Evolutionary conservation across 2,113 vertebrate species (phyloP).

Genomic region (Collichthys lucidus): DNA sequence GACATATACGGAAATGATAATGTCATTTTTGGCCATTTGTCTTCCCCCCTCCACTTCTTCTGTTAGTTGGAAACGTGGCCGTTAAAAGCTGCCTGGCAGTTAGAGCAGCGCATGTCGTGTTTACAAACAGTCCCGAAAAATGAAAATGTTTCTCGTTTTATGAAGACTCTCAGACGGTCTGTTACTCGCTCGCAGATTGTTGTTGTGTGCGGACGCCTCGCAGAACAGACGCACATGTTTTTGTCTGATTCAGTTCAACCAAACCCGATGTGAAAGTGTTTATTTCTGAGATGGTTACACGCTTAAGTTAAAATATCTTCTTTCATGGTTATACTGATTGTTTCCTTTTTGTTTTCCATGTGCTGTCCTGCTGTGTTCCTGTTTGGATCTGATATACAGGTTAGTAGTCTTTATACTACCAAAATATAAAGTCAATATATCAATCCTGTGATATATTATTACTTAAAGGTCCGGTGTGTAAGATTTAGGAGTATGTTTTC

Average conservation of each 20-base stretch:
- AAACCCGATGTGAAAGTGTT: slow-evolving; percentile 48
- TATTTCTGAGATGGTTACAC: slow-evolving; percentile 61
- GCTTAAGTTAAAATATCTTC: slow-evolving; percentile 44
- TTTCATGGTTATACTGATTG: slow-evolving; percentile 56
- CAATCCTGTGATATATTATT: not conserved
- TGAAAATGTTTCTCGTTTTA: slow-evolving; percentile 69
- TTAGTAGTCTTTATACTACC: slow-evolving; percentile 62
- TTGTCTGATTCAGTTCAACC: slow-evolving; percentile 65
- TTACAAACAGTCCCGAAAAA: slow-evolving; percentile 71
- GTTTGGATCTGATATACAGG: slow-evolving; percentile 69
- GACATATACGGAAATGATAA: slow-evolving; percentile 89
- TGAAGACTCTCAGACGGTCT: slow-evolving; percentile 83
- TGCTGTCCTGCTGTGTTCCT: slow-evolving; percentile 47
- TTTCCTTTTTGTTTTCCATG: slow-evolving; percentile 60
- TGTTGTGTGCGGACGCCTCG: slow-evolving; percentile 74
- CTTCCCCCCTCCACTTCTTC: slow-evolving; percentile 83
- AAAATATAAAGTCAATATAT: slow-evolving; percentile 16
- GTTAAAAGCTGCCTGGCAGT: slow-evolving; percentile 68
- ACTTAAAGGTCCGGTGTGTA: not conserved
- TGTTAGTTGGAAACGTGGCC: slow-evolving; percentile 80
- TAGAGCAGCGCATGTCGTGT: slow-evolving; percentile 64
- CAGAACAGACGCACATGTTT: slow-evolving; percentile 73
- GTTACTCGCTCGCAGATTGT: slow-evolving; percentile 81
- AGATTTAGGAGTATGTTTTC: no score
- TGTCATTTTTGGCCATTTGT: slow-evolving; percentile 91